phyloP scores from a whole-genome alignment of 2,797 vertebrate species.

The Danio albolineatus region DNA sequence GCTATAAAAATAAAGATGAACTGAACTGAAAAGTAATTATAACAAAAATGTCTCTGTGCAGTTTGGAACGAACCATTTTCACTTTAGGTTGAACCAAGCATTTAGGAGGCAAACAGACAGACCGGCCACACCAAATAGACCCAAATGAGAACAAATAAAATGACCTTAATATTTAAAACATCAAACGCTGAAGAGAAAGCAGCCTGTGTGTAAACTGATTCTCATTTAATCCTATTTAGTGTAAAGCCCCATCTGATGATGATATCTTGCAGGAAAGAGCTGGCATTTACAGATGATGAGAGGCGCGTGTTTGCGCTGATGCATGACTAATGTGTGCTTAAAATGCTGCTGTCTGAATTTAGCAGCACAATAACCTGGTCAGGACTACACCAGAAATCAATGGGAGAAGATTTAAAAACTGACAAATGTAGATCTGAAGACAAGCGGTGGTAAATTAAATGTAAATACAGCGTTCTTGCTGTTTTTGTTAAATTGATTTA shows the following conservation, averaged over 20 bases:
- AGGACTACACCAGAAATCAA: not conserved
- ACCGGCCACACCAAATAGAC: not conserved
- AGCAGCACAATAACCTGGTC: not conserved
- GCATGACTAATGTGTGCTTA: slow-evolving; percentile 10
- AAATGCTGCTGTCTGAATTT: not conserved
- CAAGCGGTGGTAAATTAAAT: too few species aligned
- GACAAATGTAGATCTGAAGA: too few species aligned
- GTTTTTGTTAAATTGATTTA: too few species aligned
- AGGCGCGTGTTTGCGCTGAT: not conserved
- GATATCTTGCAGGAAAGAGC: slow-evolving; percentile 9
- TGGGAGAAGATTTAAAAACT: not conserved
- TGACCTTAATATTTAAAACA: not conserved
- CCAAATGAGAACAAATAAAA: not conserved
- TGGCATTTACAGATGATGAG: not conserved
- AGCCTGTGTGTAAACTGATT: slow-evolving; percentile 9
- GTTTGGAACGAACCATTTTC: too few species aligned
- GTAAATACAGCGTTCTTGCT: too few species aligned
- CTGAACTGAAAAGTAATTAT: too few species aligned
- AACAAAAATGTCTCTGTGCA: too few species aligned
- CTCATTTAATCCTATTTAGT: slow-evolving; percentile 28
- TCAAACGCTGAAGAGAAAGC: not conserved
- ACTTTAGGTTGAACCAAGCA: too few species aligned
- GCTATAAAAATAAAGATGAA: too few species aligned
- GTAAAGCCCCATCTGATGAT: not conserved
- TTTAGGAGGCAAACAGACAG: not conserved